Evolutionary conservation across 1,140 invertebrate genomes (phyloP).

Genomic region (Hypothenemus hampei): DNA sequence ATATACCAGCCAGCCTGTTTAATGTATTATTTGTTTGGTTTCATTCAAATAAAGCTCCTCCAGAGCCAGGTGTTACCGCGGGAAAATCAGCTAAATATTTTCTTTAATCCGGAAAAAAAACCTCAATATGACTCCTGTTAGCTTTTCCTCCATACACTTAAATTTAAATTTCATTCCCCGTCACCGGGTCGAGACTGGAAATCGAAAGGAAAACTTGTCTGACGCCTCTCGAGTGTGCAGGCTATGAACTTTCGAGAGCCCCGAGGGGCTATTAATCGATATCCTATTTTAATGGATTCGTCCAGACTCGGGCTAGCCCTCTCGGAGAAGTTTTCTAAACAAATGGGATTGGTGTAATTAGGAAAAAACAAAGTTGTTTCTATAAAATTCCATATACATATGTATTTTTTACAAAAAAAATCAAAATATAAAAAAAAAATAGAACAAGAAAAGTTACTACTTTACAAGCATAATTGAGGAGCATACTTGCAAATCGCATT

Average conservation of each 20-base stretch:
- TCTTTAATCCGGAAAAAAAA: conserved; percentile 20
- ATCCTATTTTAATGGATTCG: conserved; percentile 19
- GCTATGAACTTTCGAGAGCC: conserved; percentile 24
- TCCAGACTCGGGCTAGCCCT: conserved; percentile 7
- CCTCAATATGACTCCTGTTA: conserved; percentile 23
- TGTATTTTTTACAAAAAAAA: too few species aligned
- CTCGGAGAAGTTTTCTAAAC: too few species aligned
- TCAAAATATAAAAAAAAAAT: too few species aligned
- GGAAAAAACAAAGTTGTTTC: too few species aligned
- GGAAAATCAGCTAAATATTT: conserved; percentile 27
- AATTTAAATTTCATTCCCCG: too few species aligned
- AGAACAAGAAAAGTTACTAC: too few species aligned
- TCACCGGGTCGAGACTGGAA: conserved; percentile 7
- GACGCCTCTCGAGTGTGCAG: conserved; percentile 24
- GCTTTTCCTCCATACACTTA: conserved; percentile 4
- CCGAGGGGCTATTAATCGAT: conserved; percentile 20
- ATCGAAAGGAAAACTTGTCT: conserved; percentile 22
- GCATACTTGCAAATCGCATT: too few species aligned
- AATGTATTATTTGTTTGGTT: conserved; percentile 38
- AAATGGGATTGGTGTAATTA: too few species aligned
- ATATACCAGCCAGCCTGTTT: conserved; percentile 33
- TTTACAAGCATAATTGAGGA: too few species aligned
- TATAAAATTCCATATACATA: too few species aligned
- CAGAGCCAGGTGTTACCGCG: conserved; percentile 25
- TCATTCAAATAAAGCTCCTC: conserved; percentile 32